Base-by-base conservation (phyloP, 2,888 invertebrate species). In the Entomobrya proxima region DNA sequence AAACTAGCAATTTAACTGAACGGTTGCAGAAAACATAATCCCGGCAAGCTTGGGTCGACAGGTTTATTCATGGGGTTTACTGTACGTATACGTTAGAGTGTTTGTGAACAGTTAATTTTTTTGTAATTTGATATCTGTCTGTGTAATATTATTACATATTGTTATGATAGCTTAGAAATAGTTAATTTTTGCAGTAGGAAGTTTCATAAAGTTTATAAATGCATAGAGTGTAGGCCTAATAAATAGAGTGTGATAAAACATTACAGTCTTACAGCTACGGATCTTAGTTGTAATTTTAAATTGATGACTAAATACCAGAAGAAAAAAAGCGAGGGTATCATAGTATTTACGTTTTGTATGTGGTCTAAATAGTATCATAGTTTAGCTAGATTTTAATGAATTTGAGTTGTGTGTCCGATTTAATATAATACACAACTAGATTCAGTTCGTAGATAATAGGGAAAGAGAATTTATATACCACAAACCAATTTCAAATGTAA, bases 291-390 rank as follows among this genome's bases (percentile, higher is more conserved):
- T 61, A 75, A 82, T 82, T 82, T 82, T 82, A 82, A 37, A 67
- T 44, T 64, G 74, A 64, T 82, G 82, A 82, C 82, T 75, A n/a
- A 24, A 75, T 64, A 74, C 18, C 50, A 24, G 18, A 18, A 47
- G n/a, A 13, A 35, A 47, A 50, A 74, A 74, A 50, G 61, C n/a
- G 6, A 52, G 52, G 3, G 52, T 50, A 50, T 21, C 30, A 67
- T 32, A 61, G 50, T 61, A 61, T 82, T 75, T 47, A 61, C 64
- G 44, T 82, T 82, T 82, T 82, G 75, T 82, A 75, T 82, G 37
- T 82, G 47, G 75, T 40, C 61, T 75, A 75, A 58, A 55, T 47
- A 52, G 30, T 44, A 50, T 7, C 3, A 50, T 37, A n/a, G 11
- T 52, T 52, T 52, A 15, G 18, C 7, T 69, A 75, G 64, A 67